A percentile compares a stretch with the other conserved stretches of the same genome.
These are phyloP conservation scores for Caenorhabditis parvicauda DNA, from an alignment of 2,888 invertebrate genomes.

Conservation along the genomic window DNA sequence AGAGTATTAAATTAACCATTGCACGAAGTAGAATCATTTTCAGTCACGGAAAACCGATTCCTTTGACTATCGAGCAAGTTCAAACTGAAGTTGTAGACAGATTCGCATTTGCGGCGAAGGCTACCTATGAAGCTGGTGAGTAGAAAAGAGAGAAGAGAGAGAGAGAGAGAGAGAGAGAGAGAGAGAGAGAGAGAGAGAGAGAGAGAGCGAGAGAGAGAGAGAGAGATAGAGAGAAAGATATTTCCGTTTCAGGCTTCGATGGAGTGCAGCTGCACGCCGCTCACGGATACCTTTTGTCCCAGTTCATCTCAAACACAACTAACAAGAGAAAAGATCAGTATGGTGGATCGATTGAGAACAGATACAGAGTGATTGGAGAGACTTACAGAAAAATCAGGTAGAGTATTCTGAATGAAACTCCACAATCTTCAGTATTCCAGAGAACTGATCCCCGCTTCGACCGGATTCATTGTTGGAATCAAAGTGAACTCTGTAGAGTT, in stretches of 20 bases:
- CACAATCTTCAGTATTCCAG: no score
- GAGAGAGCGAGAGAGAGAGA: no score
- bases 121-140: slow-evolving; percentile 24
- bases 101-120: slow-evolving; percentile 31
- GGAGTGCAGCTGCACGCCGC: slow-evolving; percentile 49
- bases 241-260: slow-evolving; percentile 47
- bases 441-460: slow-evolving; percentile 28
- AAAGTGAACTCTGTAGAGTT: slow-evolving; percentile 55
- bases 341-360: slow-evolving; percentile 42
- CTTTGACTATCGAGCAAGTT: slow-evolving; percentile 40
- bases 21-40: no score
- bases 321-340: slow-evolving; percentile 50
- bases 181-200: no score
- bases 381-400: slow-evolving; percentile 44
- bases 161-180: no score
- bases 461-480: slow-evolving; percentile 45
- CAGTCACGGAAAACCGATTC: slow-evolving; percentile 42
- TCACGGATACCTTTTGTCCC: slow-evolving; percentile 51
- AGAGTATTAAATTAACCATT: no score
- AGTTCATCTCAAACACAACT: slow-evolving; percentile 49
- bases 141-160: no score
- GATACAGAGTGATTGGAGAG: slow-evolving; percentile 41
- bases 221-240: no score
- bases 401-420: no score
- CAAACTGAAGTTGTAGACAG: slow-evolving; percentile 40